A percentile compares a stretch with the other conserved stretches of the same genome.
Evolutionary conservation across 2,113 vertebrate genomes (phyloP).

Genomic region (Cebus imitator): DNA sequence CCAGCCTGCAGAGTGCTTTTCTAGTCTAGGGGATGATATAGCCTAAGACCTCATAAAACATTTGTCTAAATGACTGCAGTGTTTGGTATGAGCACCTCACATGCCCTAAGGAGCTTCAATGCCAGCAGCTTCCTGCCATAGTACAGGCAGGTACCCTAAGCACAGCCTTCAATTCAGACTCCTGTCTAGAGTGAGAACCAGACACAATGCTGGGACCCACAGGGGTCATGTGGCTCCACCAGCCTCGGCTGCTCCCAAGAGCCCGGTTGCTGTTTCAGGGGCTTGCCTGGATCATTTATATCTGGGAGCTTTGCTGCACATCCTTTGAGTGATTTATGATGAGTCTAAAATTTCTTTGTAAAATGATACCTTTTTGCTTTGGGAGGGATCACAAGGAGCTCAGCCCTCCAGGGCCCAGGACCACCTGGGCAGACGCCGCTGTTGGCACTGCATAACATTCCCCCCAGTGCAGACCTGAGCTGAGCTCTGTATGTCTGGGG

Average conservation of each 20-base stretch:
- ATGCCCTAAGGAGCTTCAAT: fast-evolving
- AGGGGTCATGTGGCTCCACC: neutral
- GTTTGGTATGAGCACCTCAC: too few relatives aligned
- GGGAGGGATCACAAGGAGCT: neutral
- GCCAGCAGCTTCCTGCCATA: too few relatives aligned
- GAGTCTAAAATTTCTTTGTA: neutral
- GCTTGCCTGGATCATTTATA: neutral
- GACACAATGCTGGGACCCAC: fast-evolving
- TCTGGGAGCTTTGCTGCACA: neutral
- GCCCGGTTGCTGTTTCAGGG: neutral
- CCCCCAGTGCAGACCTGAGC: constrained; percentile 56
- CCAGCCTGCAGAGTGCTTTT: neutral
- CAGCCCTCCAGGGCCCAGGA: neutral
- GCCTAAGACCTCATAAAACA: neutral
- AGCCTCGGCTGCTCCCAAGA: neutral
- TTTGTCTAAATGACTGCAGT: neutral
- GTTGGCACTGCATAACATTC: neutral
- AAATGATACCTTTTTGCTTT: neutral
- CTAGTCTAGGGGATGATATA: fast-evolving
- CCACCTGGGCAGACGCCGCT: neutral
- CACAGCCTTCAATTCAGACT: neutral
- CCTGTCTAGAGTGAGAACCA: neutral
- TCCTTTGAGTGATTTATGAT: neutral
- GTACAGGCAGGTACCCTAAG: neutral
- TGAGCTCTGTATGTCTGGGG: neutral